A percentile compares a stretch with the other conserved stretches of the same genome.
These are phyloP conservation scores for Exocentrus adspersus DNA, from an alignment of 2,888 invertebrate species.

Conservation along the genomic window DNA sequence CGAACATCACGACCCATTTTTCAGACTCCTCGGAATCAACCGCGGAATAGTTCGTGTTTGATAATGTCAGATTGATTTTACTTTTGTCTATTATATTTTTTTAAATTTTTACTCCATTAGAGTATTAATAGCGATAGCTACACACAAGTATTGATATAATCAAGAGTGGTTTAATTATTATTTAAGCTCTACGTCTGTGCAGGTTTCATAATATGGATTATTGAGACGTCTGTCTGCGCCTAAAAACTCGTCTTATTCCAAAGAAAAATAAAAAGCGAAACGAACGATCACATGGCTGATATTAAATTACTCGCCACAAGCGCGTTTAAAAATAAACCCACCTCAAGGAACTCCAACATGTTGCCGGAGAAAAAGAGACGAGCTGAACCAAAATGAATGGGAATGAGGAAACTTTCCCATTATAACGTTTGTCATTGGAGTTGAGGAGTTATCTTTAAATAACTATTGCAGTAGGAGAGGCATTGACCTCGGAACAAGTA, in stretches of 20 bases:
- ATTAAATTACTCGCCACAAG: conserved; percentile 3
- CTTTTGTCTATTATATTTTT: no score
- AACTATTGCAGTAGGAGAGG: conserved; percentile 23
- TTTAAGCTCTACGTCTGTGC: no score
- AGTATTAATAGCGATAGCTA: no score
- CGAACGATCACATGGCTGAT: conserved; percentile 1
- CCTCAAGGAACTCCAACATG: conserved; percentile 6
- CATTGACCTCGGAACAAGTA: conserved; percentile 22
- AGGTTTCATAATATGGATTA: no score
- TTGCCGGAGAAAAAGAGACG: background rate
- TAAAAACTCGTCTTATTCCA: background rate
- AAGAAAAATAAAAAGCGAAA: conserved; percentile 1
- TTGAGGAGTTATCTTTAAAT: conserved; percentile 26
- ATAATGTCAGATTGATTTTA: no score
- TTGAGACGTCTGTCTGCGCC: background rate
- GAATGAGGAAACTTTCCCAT: conserved; percentile 26
- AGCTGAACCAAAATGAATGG: conserved; percentile 1
- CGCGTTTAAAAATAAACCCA: conserved; percentile 5
- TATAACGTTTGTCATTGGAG: conserved; percentile 20
- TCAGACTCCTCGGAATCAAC: no score
- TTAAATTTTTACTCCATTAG: no score
- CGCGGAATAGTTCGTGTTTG: no score
- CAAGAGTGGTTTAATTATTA: no score
- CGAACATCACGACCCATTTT: no score
- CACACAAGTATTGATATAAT: no score